phyloP scores from a whole-genome alignment of 2,888 invertebrate genomes.

The Nipponacmea schrenckii region DNA sequence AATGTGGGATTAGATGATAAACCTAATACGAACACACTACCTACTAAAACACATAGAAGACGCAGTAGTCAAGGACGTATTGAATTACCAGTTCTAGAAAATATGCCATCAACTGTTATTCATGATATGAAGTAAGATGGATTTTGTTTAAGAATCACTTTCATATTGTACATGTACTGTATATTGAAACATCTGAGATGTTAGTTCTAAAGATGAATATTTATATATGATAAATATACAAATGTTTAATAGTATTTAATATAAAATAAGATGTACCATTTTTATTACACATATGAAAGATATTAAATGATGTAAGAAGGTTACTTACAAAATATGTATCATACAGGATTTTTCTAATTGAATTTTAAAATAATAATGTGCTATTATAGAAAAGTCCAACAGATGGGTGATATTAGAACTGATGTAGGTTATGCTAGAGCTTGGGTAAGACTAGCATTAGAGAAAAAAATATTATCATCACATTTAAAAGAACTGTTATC shows the following conservation, averaged over 20 bases:
- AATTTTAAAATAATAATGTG: too few species aligned
- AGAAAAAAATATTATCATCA: conserved; percentile 93
- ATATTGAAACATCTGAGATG: too few species aligned
- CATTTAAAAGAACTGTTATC: conserved; percentile 86
- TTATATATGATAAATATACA: too few species aligned
- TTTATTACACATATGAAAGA: too few species aligned
- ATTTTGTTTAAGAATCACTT: too few species aligned
- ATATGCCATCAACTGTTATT: conserved; percentile 84
- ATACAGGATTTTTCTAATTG: too few species aligned
- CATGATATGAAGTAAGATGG: conserved; percentile 83
- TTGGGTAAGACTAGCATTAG: conserved; percentile 94
- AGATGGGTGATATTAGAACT: conserved; percentile 96
- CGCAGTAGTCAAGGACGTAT: conserved; percentile 60
- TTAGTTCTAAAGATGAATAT: too few species aligned
- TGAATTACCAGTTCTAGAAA: conserved; percentile 73
- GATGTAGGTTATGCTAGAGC: conserved; percentile 90
- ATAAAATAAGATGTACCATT: too few species aligned
- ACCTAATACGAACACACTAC: conserved; percentile 31
- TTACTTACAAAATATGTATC: too few species aligned
- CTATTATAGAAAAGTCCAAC: conserved; percentile 56
- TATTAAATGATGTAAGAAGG: too few species aligned
- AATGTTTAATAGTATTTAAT: too few species aligned
- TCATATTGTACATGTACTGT: too few species aligned
- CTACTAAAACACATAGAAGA: conserved; percentile 49
- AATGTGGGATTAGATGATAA: conserved; percentile 75